These are phyloP conservation scores for Polyommatus iphigenia DNA, from an alignment of 2,888 invertebrate genomes.

Conservation along the genomic window DNA sequence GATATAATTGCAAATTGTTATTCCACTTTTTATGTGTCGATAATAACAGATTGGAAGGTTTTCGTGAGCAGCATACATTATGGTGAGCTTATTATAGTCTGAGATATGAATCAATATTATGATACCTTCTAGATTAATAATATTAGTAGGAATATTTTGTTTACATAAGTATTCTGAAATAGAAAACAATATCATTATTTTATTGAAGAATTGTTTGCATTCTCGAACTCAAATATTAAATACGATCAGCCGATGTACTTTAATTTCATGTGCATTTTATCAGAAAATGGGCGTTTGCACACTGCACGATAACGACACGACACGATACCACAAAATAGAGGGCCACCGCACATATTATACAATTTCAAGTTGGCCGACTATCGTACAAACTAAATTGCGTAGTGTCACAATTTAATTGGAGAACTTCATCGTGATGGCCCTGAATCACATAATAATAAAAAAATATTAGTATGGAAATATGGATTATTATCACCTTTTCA, in stretches of 20 bases:
- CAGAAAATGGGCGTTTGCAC: too few relatives aligned
- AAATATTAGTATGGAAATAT: too few relatives aligned
- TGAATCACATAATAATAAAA: too few relatives aligned
- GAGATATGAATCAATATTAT: not conserved
- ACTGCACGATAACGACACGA: too few relatives aligned
- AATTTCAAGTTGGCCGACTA: too few relatives aligned
- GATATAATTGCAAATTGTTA: not conserved
- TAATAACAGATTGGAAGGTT: constrained; percentile 1
- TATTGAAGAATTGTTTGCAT: not conserved
- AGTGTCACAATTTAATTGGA: too few relatives aligned
- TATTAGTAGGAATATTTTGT: not conserved
- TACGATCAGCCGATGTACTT: not conserved
- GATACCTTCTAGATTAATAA: not conserved
- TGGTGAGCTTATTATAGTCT: not conserved
- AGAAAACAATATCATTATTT: not conserved
- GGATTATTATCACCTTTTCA: too few relatives aligned
- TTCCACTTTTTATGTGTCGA: not conserved
- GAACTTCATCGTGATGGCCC: too few relatives aligned
- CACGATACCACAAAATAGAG: too few relatives aligned
- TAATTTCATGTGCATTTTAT: not conserved
- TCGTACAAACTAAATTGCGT: too few relatives aligned
- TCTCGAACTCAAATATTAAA: not conserved
- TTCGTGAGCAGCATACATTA: not conserved
- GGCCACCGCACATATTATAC: too few relatives aligned
- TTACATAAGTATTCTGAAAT: not conserved